These are phyloP conservation scores for Meliscaeva auricollis DNA, from an alignment of 2,888 invertebrate genomes.

Conservation along the genomic window DNA sequence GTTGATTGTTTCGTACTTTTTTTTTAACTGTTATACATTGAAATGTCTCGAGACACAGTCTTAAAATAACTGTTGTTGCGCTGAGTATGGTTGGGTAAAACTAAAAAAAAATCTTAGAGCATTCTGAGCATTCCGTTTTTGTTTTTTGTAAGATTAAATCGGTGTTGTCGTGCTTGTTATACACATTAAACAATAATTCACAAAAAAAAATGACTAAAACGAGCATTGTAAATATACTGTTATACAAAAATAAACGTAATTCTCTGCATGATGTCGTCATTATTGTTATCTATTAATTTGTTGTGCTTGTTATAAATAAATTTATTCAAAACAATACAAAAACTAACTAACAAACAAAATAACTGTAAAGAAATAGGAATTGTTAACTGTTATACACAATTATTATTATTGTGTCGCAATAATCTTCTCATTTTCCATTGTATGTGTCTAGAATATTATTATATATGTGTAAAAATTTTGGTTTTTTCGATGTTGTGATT, in stretches of 20 bases:
- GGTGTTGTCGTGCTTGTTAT: constrained; percentile 74
- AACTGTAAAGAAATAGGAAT: constrained; percentile 67
- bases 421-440: constrained; percentile 72
- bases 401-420: constrained; percentile 66
- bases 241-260: constrained; percentile 58
- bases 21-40: too few relatives aligned
- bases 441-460: constrained; percentile 67
- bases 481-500: constrained; percentile 73
- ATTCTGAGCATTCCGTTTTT: constrained; percentile 28
- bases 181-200: constrained; percentile 41
- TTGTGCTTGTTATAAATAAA: constrained; percentile 69
- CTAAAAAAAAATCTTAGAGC: constrained; percentile 45
- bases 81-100: constrained; percentile 73
- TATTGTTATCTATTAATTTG: constrained; percentile 52
- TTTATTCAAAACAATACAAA: constrained; percentile 3
- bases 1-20: too few relatives aligned
- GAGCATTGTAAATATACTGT: constrained; percentile 72
- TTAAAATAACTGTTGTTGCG: constrained; percentile 54
- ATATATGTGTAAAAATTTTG: constrained; percentile 65
- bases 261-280: constrained; percentile 73
- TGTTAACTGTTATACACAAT: constrained; percentile 76
- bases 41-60: too few relatives aligned
- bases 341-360: constrained; percentile 5
- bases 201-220: constrained; percentile 47
- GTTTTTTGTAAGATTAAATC: constrained; percentile 49